Base-by-base conservation (phyloP, 64 coral and sea anemone species). In the Pachyseris speciosa region DNA sequence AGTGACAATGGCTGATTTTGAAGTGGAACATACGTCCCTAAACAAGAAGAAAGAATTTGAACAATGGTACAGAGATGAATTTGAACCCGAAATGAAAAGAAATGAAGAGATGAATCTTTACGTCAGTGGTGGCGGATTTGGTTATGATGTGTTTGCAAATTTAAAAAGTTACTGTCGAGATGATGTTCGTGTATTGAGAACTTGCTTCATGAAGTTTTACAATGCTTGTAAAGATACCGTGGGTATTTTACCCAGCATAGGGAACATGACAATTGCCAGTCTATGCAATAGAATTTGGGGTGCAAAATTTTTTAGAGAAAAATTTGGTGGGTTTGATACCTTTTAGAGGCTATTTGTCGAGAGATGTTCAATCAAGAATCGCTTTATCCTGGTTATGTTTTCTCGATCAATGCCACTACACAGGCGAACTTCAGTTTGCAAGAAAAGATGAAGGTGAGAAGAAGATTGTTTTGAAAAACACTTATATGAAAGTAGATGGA, bases 401-500 rank as follows among this genome's bases (percentile, higher is more conserved):
- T 11, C 7, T 47, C 2, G 71, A 74, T 3, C 4, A 4, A 1
- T 74, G 39, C 10, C 37, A 74, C 8, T 80, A 67, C 19, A 12
- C 26, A 0, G 36, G 36, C 19, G 29, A 67, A 13, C 12, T 67
- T 12, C 19, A 61, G 4, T 47, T 60, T 7, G 50, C 34, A 12
- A 3, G 28, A 5, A 93, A 87, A 13, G 57, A 59, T 10, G 53
- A 69, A 20, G 84, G 72, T n/a, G 11, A 70, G 24, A 75, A 85
- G 37, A 25, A 7, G 16, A 44, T 83, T 6, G 29, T 9, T 4
- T 16, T 71, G 4, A 28, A 11, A 5, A 40, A 26, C 1, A 36
- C n/a, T 0, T 1, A 0, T 1, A 61, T 66, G 20, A 43, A 40
- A 4, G 84, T 88, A 1, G 75, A 94, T n/a, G 84, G 84, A 0